Evolutionary conservation across 2,797 vertebrate genomes (phyloP).

Genomic region (Poliocrania exsul): DNA sequence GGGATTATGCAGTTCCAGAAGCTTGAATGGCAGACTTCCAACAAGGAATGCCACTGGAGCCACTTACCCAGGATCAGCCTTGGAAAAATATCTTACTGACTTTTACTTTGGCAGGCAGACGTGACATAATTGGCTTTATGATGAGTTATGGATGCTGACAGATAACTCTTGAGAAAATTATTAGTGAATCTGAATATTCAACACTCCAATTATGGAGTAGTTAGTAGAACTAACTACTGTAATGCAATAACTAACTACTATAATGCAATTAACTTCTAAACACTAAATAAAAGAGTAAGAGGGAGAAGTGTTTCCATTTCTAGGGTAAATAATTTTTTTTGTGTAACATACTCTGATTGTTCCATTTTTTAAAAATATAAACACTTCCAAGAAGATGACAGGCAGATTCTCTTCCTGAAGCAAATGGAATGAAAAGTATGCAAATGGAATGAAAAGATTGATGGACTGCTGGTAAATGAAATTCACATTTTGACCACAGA

Average conservation of each 20-base stretch:
- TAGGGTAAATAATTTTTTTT: not conserved
- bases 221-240: not conserved
- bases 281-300: not conserved
- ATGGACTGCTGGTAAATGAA: not conserved
- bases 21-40: not conserved
- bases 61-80: not conserved
- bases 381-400: not conserved
- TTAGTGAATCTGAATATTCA: conserved; percentile 1
- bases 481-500: not conserved
- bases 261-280: not conserved
- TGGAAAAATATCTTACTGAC: not conserved
- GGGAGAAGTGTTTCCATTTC: not conserved
- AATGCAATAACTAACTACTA: not conserved
- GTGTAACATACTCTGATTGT: not conserved
- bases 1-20: not conserved
- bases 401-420: not conserved
- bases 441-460: not conserved
- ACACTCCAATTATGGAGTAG: not conserved
- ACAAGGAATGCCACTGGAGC: not conserved
- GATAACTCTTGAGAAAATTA: conserved; percentile 11
- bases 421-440: not conserved
- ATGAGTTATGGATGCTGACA: conserved; percentile 26
- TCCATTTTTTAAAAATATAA: not conserved
- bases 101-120: conserved; percentile 18
- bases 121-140: not conserved